These are phyloP conservation scores for Lepus timidus DNA, from an alignment of 2,113 vertebrate species.

Conservation along the genomic window DNA sequence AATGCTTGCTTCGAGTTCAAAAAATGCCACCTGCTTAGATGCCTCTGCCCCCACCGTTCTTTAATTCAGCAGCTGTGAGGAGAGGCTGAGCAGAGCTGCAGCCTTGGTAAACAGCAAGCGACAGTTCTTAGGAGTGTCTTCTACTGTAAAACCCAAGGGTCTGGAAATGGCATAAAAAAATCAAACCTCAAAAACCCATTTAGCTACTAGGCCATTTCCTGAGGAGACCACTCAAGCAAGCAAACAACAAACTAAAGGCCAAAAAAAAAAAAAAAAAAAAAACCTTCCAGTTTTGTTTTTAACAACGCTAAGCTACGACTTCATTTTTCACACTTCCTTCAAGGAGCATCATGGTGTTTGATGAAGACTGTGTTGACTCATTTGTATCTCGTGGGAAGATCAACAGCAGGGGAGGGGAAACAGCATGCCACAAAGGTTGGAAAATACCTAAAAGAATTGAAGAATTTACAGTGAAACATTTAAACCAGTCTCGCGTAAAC, in stretches of 20 bases:
- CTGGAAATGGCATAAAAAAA: conserved; percentile 55
- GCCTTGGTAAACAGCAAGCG: background rate
- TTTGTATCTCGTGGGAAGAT: conserved; percentile 56
- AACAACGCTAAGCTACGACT: conserved; percentile 47
- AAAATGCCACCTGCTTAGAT: background rate
- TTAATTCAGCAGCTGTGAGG: conserved; percentile 43
- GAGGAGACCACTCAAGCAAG: conserved; percentile 71
- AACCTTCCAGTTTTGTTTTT: conserved; percentile 58
- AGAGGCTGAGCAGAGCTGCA: conserved; percentile 32
- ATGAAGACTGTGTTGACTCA: conserved; percentile 52
- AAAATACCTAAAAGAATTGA: conserved; percentile 14
- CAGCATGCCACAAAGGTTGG: background rate
- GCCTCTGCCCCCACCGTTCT: background rate
- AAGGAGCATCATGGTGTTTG: background rate
- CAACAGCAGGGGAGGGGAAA: background rate
- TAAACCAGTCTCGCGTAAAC: background rate
- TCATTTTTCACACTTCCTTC: conserved; percentile 53
- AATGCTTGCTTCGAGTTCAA: background rate
- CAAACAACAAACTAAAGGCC: conserved; percentile 52
- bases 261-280: conserved; percentile 49
- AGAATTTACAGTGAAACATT: conserved; percentile 42
- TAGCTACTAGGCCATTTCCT: conserved; percentile 76
- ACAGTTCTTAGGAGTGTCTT: conserved; percentile 40
- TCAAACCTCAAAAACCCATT: conserved; percentile 79
- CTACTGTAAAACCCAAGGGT: conserved; percentile 58